These are phyloP conservation scores for Leptothorax acervorum DNA, from an alignment of 2,888 invertebrate genomes.

Conservation along the genomic window DNA sequence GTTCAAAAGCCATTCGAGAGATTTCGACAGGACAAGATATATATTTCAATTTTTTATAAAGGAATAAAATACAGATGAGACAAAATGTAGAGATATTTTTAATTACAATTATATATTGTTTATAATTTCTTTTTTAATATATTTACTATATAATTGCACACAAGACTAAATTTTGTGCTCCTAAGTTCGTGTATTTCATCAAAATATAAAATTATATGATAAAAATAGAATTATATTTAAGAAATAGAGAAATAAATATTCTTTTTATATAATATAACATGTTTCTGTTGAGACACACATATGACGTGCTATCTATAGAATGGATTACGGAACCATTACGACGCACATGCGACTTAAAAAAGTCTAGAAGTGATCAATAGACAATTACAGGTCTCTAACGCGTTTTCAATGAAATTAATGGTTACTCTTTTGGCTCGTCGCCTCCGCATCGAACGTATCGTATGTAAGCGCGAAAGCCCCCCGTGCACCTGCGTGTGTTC, in stretches of 20 bases:
- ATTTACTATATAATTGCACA: background rate
- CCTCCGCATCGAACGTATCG: slow-evolving; percentile 50
- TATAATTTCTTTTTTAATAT: background rate
- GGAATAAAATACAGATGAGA: background rate
- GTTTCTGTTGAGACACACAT: background rate
- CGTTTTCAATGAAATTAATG: slow-evolving; percentile 56
- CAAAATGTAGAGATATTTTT: background rate
- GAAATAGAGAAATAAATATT: slow-evolving; percentile 8
- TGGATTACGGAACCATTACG: slow-evolving; percentile 24
- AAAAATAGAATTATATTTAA: background rate
- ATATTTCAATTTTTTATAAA: background rate
- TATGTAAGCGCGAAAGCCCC: slow-evolving; percentile 44
- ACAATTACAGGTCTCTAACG: slow-evolving; percentile 43
- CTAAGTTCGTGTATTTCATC: background rate
- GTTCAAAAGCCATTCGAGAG: background rate
- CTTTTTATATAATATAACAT: slow-evolving; percentile 7
- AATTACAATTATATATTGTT: slow-evolving; percentile 1
- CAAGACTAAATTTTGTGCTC: background rate
- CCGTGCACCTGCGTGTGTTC: slow-evolving; percentile 42
- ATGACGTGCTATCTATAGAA: background rate
- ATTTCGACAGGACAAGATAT: background rate
- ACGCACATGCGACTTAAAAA: slow-evolving; percentile 14
- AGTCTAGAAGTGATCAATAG: slow-evolving; percentile 44
- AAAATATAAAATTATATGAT: background rate
- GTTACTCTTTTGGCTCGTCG: slow-evolving; percentile 47